Evolutionary conservation across 2,888 invertebrate species (phyloP), one percentile per base, ranked within the genome.

Genomic region (Ariolimax columbianus): DNA sequence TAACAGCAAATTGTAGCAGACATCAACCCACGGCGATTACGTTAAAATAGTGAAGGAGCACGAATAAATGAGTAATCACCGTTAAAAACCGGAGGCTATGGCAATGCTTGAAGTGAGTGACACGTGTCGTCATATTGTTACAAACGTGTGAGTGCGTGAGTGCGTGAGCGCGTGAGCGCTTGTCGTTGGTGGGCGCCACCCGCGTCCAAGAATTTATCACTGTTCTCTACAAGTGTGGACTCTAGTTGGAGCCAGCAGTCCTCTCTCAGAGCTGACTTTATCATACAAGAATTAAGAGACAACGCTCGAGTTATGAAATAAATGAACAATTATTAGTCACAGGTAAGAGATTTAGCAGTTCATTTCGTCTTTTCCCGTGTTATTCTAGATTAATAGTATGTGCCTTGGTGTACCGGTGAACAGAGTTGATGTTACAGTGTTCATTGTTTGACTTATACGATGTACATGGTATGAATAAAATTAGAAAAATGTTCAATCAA

Each of bases 21-120:
- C 70, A 70, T 36, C 38, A 70, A 36, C 70, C 38, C 30, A 17
- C 7, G 70, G 70, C 70, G 70, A 70, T 70, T 40, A 38, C 40
- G 23, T 14, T 70, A 70, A 70, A 70, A 70, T 33, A 68, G 26
- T 19, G 19, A 3, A 23, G 23, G 26, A 70, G 38, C 38, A 38
- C 11, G 38, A 70, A 36, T 19, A 70, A 70, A 38, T 40, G 38
- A 38, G 70, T 70, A 70, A 70, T 70, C 70, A 70, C 38, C 70
- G 70, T 38, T 38, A 70, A 38, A 70, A 70, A 70, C 70, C 70
- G 38, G 70, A 40, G 70, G 70, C 70, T 70, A 70, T 40, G 38
- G 26, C 70, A 70, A 70, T 30, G 38, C 70, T 40, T 3, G 7
- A 40, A 70, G 70, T 70, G 38, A 40, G 40, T 70, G 70, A 40